A percentile compares a stretch with the other conserved stretches of the same genome.
These are phyloP conservation scores for Drosophila lini DNA, from an alignment of 1,140 invertebrate species.

Conservation along the genomic window DNA sequence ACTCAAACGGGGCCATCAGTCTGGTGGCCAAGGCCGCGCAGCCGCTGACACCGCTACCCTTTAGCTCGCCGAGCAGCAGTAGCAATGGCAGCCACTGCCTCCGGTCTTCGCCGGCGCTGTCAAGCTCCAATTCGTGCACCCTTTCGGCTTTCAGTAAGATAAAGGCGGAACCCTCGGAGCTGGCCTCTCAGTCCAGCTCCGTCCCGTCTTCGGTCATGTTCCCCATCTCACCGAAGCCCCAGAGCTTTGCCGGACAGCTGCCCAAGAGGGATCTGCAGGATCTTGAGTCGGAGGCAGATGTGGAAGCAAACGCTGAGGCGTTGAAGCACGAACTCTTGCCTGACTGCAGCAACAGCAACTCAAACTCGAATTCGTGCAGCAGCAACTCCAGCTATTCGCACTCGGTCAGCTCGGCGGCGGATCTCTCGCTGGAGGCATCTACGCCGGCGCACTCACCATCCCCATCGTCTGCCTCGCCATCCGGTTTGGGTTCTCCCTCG, in stretches of 20 bases:
- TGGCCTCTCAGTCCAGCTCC: slow-evolving; percentile 15
- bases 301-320: slow-evolving; percentile 4
- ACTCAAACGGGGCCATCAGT: slow-evolving; percentile 77
- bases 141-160: slow-evolving; percentile 72
- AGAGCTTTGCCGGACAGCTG: slow-evolving; percentile 67
- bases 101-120: slow-evolving; percentile 59
- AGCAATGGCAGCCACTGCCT: slow-evolving; percentile 52
- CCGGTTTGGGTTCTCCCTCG: slow-evolving; percentile 43
- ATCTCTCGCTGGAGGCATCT: slow-evolving; percentile 77
- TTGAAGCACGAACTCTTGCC: slow-evolving; percentile 55
- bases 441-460: slow-evolving; percentile 58
- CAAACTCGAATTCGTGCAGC: slow-evolving; percentile 71
- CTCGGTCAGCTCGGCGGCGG: slow-evolving; percentile 75
- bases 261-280: slow-evolving; percentile 18
- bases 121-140: slow-evolving; percentile 60
- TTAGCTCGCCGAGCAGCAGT: slow-evolving; percentile 62
- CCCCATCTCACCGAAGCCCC: slow-evolving; percentile 52
- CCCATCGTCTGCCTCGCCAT: slow-evolving; percentile 51
- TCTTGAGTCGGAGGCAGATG: slow-evolving; percentile 1
- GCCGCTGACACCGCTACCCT: slow-evolving; percentile 54
- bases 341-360: slow-evolving; percentile 55
- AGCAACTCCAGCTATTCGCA: slow-evolving; percentile 69
- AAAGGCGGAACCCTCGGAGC: slow-evolving; percentile 61
- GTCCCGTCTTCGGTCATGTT: slow-evolving; percentile 5
- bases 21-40: slow-evolving; percentile 49